Base-by-base conservation (phyloP, 1,140 invertebrate species). In the Chelonus insularis region DNA sequence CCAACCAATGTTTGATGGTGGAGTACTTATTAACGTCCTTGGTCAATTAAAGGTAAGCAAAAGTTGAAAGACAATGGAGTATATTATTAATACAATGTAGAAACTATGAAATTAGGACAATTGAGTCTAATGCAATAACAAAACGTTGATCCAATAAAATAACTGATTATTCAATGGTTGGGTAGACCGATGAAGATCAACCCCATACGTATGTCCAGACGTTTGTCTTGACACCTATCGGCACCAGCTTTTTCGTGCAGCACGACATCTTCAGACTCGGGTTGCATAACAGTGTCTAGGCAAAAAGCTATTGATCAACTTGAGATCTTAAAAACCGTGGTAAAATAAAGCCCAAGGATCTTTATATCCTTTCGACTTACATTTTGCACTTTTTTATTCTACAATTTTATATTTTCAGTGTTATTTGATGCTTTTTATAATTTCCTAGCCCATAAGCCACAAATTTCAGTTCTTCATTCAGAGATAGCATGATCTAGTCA, bases 1-100 rank as follows among this genome's bases (percentile, higher is more conserved):
- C 60, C 95, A 97, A 81, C 95, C 95, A 37, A 97, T 93, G 86
- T 95, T 94, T 73, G 95, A 97, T 83, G 95, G 95, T 41, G 94
- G 95, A 59, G 90, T 97, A 63, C 79, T 97, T 76, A 94, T 97
- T 66, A 94, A 93, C 85, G 95, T 97, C 34, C 83, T 97, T 62
- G 95, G 95, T 71, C 90, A 94, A 83, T 84, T 97, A 72, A 91
- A 97, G 89, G 94, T 96, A 85, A 48, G 8, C 21, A 29, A 23
- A 34, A 16, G 12, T 34, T 2, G n/a, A n/a, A 51, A n/a, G 6
- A 11, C n/a, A 25, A 48, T 23, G 54, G 16, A 12, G 23, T 8
- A 34, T 12, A 29, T 34, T 36, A 9, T 23, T 6, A 11, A 9
- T 21, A 0, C 9, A 12, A n/a, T 25, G n/a, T 51, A 6, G 4